Evolutionary conservation across 2,113 vertebrate genomes (phyloP).

Genomic region (Polypterus senegalus): DNA sequence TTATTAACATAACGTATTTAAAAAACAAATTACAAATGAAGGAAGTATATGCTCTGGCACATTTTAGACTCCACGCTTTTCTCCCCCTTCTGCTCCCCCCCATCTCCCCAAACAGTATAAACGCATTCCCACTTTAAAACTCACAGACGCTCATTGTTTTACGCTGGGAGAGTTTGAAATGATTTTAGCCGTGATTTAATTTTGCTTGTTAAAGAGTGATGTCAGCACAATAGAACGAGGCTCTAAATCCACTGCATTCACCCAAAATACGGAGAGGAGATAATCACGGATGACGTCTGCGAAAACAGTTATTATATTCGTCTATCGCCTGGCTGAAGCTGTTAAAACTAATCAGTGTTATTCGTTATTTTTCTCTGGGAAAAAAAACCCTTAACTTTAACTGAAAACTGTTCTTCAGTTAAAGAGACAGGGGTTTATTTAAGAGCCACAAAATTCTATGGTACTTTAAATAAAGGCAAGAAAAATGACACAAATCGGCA

Average conservation of each 20-base stretch:
- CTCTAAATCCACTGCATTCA: constrained; percentile 81
- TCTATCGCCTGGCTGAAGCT: constrained; percentile 79
- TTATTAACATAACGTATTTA: too few relatives aligned
- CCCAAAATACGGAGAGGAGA: constrained; percentile 71
- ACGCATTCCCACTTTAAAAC: constrained; percentile 31
- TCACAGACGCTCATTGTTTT: constrained; percentile 52
- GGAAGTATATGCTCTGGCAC: too few relatives aligned
- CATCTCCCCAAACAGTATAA: constrained; percentile 18
- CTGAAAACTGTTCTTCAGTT: constrained; percentile 37
- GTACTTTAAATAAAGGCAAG: too few relatives aligned
- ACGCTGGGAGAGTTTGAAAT: constrained; percentile 55
- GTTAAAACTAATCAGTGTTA: constrained; percentile 82
- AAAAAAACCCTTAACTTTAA: constrained; percentile 19
- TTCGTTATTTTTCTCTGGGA: constrained; percentile 48
- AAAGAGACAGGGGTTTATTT: constrained; percentile 31
- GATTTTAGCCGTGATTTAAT: constrained; percentile 63
- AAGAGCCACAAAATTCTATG: too few relatives aligned
- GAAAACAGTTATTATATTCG: constrained; percentile 88
- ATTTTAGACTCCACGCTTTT: constrained; percentile 7
- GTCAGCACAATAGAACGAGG: constrained; percentile 73
- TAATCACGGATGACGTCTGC: constrained; percentile 74
- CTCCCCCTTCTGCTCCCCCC: constrained; percentile 22
- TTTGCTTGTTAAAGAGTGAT: constrained; percentile 61
- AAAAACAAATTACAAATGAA: too few relatives aligned
- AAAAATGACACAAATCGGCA: too few relatives aligned